Conservation (phyloP, 2,797 vertebrate species). For the Esox masquinongy region DNA sequence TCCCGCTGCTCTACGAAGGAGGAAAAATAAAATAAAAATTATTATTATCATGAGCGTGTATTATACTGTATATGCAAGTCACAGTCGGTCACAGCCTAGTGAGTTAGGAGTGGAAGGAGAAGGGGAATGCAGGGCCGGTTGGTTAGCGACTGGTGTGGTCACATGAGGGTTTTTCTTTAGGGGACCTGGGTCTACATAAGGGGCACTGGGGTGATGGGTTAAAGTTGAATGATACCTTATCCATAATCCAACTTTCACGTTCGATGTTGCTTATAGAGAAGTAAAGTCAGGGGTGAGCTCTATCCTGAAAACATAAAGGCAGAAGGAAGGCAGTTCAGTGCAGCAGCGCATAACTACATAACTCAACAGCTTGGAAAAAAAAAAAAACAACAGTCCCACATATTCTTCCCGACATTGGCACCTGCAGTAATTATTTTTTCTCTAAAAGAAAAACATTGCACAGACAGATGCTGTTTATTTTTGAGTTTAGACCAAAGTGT, state of each 20-base stretch:
- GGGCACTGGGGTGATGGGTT: neutral
- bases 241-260: conserved; percentile 75
- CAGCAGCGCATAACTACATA: conserved; percentile 1
- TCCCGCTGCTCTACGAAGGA: too few relatives aligned
- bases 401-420: neutral
- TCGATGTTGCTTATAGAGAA: conserved; percentile 82
- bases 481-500: neutral
- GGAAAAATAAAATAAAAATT: too few relatives aligned
- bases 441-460: conserved; percentile 3
- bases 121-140: neutral
- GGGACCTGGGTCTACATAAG: neutral
- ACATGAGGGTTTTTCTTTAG: neutral
- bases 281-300: conserved; percentile 93
- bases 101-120: neutral
- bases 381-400: neutral
- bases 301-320: conserved; percentile 91
- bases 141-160: neutral
- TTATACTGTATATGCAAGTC: neutral
- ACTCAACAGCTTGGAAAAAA: neutral
- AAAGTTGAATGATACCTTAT: conserved; percentile 73
- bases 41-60: too few relatives aligned
- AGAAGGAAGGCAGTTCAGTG: conserved; percentile 49
- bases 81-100: neutral
- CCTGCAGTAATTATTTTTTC: neutral
- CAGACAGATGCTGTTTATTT: neutral